A percentile compares a stretch with the other conserved stretches of the same genome.
Evolutionary conservation across 1,140 invertebrate species (phyloP).

Genomic region (Camponotus pennsylvanicus): DNA sequence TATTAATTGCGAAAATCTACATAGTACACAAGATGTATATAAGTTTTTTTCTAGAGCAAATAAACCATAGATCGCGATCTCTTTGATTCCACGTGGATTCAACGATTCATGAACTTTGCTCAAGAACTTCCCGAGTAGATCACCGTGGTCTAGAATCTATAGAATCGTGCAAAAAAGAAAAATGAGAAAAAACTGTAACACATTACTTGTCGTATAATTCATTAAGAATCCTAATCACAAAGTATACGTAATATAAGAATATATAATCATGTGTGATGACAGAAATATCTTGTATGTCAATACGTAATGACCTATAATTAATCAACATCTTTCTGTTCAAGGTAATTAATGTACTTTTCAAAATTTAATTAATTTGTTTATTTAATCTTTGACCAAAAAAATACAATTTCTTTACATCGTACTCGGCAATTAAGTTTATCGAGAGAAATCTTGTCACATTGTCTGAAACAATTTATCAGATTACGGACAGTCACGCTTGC

Average conservation of each 20-base stretch:
- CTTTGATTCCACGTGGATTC: background rate
- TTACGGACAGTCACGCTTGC: slow-evolving; percentile 22
- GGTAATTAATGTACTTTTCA: too few species aligned
- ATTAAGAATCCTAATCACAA: background rate
- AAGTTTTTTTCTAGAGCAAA: background rate
- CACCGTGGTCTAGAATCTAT: slow-evolving; percentile 70
- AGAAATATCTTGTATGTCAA: background rate
- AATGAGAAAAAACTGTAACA: background rate
- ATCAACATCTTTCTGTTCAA: background rate
- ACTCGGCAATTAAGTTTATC: too few species aligned
- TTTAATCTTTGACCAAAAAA: background rate
- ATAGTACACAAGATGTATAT: background rate
- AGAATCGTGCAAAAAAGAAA: background rate
- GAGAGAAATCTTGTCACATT: slow-evolving; percentile 1
- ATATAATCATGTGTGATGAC: too few species aligned
- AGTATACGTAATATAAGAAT: background rate
- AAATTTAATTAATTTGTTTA: too few species aligned
- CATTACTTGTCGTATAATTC: background rate
- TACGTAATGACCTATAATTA: background rate
- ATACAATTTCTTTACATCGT: background rate
- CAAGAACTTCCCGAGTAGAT: slow-evolving; percentile 57
- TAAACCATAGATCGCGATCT: slow-evolving; percentile 41
- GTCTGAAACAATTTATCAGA: background rate
- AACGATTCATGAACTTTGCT: slow-evolving; percentile 2
- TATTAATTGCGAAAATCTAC: background rate